Conservation (phyloP, 2,113 vertebrate species). For the Cacatua alba region DNA sequence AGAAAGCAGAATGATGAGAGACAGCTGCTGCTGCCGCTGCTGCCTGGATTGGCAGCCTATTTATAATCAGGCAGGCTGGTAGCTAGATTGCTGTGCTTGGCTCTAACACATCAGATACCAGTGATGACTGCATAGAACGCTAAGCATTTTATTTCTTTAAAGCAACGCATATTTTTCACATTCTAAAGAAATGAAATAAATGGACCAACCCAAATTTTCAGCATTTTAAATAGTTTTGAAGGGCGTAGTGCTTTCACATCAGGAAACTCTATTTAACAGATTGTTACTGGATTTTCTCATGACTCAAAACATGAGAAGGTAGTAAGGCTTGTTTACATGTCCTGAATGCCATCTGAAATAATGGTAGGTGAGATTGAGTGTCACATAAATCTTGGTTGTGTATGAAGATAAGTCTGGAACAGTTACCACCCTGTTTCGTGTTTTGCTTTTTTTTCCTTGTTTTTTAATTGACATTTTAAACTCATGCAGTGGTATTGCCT, state of each 20-base stretch:
- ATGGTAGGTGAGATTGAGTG: conserved; percentile 9
- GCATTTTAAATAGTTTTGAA: neutral
- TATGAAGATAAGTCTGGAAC: conserved; percentile 45
- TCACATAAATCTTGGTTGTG: conserved; percentile 46
- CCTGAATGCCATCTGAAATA: conserved; percentile 20
- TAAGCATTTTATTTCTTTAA: conserved; percentile 56
- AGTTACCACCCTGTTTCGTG: conserved; percentile 1
- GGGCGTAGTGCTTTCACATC: neutral
- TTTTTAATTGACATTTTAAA: conserved; percentile 67
- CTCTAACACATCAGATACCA: conserved; percentile 47
- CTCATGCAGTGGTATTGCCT: conserved; percentile 9
- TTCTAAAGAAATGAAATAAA: neutral
- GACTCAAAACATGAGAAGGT: neutral
- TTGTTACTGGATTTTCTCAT: neutral
- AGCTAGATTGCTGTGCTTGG: conserved; percentile 45
- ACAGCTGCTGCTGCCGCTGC: conserved; percentile 58
- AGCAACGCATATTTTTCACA: neutral
- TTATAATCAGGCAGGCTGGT: conserved; percentile 69
- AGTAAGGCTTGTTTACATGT: conserved; percentile 25
- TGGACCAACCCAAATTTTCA: neutral
- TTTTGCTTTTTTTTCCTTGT: neutral
- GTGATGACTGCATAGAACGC: neutral
- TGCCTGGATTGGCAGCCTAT: conserved; percentile 73
- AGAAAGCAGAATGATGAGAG: conserved; percentile 58
- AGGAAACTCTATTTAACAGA: neutral